Conservation (phyloP, 2,888 invertebrate species). For the Cantharis lateralis region DNA sequence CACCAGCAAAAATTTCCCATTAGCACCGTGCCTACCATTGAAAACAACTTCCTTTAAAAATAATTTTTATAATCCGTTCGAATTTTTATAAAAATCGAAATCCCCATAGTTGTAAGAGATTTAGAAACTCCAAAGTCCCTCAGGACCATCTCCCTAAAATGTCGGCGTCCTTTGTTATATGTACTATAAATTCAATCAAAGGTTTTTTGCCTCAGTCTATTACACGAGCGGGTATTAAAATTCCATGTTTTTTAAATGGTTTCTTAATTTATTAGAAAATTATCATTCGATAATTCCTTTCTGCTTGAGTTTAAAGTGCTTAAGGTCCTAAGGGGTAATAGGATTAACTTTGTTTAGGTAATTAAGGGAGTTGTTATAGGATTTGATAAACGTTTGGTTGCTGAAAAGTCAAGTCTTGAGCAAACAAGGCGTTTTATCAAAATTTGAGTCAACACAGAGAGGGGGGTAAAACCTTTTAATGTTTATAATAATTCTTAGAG, state of each 20-base stretch:
- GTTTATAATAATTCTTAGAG: background rate
- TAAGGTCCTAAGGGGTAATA: background rate
- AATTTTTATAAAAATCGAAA: background rate
- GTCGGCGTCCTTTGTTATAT: background rate
- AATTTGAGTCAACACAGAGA: background rate
- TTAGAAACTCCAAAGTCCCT: background rate
- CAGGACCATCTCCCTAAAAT: background rate
- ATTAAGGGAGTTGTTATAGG: background rate
- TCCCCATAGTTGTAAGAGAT: background rate
- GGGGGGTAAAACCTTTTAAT: background rate
- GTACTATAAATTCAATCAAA: background rate
- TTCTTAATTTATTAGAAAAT: background rate
- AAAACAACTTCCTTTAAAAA: background rate
- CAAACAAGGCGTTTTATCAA: background rate
- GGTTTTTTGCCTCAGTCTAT: background rate
- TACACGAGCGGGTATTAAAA: background rate
- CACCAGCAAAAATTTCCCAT: background rate
- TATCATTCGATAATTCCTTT: background rate
- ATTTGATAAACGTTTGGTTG: background rate
- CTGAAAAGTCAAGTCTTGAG: background rate
- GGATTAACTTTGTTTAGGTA: background rate
- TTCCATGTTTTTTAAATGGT: background rate
- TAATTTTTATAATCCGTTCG: background rate
- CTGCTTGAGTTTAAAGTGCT: background rate
- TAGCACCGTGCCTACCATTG: background rate